Evolutionary conservation across 2,888 invertebrate species (phyloP).

Genomic region (Drosophila gaucha): DNA sequence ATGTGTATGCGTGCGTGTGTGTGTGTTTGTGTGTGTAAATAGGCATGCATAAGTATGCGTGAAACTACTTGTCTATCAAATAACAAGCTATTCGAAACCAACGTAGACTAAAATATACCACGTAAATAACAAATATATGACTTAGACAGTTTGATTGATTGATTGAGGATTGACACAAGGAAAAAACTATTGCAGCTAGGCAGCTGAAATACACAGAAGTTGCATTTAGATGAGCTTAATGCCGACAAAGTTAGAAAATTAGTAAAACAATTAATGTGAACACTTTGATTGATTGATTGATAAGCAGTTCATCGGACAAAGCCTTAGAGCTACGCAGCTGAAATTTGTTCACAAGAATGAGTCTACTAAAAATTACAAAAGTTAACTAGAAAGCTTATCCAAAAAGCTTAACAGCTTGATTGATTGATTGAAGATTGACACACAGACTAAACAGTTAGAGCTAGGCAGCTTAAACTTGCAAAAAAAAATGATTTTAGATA

Average conservation of each 20-base stretch:
- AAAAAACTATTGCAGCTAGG: no score
- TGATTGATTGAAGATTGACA: conserved; percentile 1
- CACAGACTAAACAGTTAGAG: neutral
- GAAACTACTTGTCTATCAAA: conserved; percentile 6
- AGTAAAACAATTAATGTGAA: no score
- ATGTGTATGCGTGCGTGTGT: conserved; percentile 1
- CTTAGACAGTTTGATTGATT: neutral
- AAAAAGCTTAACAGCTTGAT: neutral
- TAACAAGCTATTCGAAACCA: neutral
- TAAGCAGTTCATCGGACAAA: no score
- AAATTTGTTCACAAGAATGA: no score
- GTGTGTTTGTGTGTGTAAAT: conserved; percentile 1
- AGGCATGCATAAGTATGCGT: conserved; percentile 1
- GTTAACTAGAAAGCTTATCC: no score
- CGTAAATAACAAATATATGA: neutral
- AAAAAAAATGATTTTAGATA: no score
- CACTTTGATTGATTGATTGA: neutral
- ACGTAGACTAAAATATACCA: neutral
- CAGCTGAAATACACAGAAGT: neutral
- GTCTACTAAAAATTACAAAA: no score
- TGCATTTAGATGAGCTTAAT: no score
- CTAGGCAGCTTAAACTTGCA: neutral
- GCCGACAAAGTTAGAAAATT: no score
- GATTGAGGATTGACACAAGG: neutral
- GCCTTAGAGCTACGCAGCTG: no score